Percentiles rank a stretch among this genome's conserved stretches.
Evolutionary conservation across 2,113 vertebrate species (phyloP).

Genomic region (Mormoops blainvillei): DNA sequence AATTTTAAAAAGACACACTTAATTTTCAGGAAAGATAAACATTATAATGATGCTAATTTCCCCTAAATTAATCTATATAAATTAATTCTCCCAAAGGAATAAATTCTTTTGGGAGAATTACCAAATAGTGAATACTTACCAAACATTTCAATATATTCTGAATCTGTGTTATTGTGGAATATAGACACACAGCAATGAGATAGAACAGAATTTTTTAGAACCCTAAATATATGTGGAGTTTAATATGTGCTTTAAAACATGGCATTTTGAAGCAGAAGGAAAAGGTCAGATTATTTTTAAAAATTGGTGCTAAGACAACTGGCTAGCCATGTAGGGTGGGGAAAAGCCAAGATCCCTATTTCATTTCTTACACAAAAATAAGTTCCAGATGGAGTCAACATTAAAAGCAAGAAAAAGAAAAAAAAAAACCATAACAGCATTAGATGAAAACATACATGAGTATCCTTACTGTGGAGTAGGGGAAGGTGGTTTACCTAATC

Average conservation of each 20-base stretch:
- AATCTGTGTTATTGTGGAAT: background rate
- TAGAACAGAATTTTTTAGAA: background rate
- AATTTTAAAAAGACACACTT: slow-evolving; percentile 10
- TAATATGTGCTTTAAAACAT: background rate
- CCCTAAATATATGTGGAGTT: background rate
- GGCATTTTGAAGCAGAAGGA: background rate
- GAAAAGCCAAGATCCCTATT: background rate
- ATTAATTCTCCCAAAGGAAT: background rate
- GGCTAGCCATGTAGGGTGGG: background rate
- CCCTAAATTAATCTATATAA: slow-evolving; percentile 25
- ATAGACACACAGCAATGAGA: background rate
- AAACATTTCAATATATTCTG: background rate
- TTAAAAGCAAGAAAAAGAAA: background rate
- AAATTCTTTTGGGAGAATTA: background rate
- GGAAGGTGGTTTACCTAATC: background rate
- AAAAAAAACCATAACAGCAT: background rate
- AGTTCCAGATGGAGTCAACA: background rate
- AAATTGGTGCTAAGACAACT: background rate
- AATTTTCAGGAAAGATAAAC: background rate
- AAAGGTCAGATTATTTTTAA: background rate
- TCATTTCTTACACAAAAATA: background rate
- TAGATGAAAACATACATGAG: background rate
- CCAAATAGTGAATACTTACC: background rate
- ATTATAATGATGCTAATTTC: background rate
- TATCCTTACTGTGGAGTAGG: background rate